Evolutionary conservation across 2,113 vertebrate species (phyloP).

Genomic region (Lepus europaeus): DNA sequence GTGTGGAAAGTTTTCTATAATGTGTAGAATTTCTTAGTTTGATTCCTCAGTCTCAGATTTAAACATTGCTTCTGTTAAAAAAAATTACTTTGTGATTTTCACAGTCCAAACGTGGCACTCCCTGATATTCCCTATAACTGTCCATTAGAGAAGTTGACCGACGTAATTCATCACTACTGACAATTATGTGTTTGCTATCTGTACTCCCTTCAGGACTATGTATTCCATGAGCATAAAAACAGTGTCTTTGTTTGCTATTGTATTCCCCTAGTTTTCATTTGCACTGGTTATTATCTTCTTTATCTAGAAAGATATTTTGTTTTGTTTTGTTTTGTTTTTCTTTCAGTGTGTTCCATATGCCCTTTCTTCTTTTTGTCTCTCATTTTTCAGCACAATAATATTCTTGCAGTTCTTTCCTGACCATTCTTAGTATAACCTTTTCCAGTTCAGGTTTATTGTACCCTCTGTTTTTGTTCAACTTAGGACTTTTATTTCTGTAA

Average conservation of each 20-base stretch:
- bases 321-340: neutral
- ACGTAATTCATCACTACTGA: neutral
- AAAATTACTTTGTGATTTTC: neutral
- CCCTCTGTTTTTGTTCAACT: neutral
- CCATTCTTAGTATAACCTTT: neutral
- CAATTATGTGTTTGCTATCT: neutral
- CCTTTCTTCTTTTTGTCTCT: neutral
- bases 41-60: neutral
- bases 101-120: neutral
- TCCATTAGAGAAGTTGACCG: neutral
- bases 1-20: neutral
- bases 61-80: neutral
- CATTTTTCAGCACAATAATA: neutral
- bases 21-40: neutral
- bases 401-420: neutral
- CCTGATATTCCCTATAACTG: neutral
- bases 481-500: conserved; percentile 31
- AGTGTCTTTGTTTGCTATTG: neutral
- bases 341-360: neutral
- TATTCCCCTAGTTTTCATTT: neutral
- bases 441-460: neutral
- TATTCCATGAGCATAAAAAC: neutral
- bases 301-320: neutral
- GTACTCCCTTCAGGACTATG: neutral
- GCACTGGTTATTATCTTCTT: neutral